phyloP scores from a whole-genome alignment of 2,888 invertebrate genomes.

The Prosapia bicincta region DNA sequence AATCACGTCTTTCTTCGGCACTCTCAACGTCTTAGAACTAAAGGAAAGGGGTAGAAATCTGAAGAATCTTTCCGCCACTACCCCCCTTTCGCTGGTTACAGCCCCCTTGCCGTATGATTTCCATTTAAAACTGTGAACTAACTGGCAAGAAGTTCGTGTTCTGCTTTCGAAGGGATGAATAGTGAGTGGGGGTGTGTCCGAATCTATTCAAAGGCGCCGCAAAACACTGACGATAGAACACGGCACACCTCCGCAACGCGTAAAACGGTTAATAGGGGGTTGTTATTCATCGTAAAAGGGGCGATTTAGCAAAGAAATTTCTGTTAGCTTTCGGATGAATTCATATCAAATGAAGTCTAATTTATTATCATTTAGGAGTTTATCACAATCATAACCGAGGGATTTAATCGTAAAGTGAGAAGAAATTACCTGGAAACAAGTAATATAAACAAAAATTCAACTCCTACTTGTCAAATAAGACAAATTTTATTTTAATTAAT shows the following conservation, averaged over 20 bases:
- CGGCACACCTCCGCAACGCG: neutral
- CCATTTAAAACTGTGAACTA: slow-evolving; percentile 20
- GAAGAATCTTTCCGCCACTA: slow-evolving; percentile 6
- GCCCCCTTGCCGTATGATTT: slow-evolving; percentile 13
- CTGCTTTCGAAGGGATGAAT: neutral
- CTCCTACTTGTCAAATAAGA: no score
- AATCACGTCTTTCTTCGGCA: neutral
- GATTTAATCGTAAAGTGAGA: no score
- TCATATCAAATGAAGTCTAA: no score
- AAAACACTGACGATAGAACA: neutral
- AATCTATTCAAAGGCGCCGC: neutral
- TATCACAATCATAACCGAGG: no score
- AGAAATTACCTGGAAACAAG: no score
- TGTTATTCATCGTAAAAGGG: neutral
- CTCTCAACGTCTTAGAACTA: neutral
- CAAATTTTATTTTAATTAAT: no score
- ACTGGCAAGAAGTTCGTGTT: neutral
- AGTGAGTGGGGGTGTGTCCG: neutral
- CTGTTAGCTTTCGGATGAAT: neutral
- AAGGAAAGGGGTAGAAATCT: slow-evolving; percentile 1
- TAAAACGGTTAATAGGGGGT: neutral
- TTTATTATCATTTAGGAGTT: no score
- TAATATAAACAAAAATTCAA: no score
- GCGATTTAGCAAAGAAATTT: neutral
- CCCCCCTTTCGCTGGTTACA: neutral